Evolutionary conservation across 2,888 invertebrate species (phyloP).

Genomic region (Lithophane leautieri): DNA sequence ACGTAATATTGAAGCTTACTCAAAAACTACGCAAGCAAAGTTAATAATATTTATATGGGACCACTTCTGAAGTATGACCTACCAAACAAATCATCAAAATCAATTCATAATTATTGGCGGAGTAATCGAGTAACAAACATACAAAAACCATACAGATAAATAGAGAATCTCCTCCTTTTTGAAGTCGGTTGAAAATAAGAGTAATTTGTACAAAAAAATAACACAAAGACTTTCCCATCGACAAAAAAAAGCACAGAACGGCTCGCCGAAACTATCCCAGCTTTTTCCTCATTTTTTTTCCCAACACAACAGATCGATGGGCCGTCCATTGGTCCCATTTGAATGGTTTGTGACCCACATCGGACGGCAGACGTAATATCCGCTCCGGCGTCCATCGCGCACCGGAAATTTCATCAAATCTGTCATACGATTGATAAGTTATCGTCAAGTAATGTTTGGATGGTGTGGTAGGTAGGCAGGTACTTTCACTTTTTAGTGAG

Average conservation of each 20-base stretch:
- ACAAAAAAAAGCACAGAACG: not conserved
- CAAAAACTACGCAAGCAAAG: too few species aligned
- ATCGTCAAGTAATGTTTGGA: constrained; percentile 64
- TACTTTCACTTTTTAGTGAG: constrained; percentile 38
- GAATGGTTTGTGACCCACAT: constrained; percentile 62
- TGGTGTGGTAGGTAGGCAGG: not conserved
- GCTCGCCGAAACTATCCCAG: not conserved
- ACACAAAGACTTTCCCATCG: not conserved
- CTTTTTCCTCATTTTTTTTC: constrained; percentile 44
- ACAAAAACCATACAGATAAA: too few species aligned
- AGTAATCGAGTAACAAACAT: too few species aligned
- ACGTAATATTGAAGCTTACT: too few species aligned
- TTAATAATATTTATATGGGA: too few species aligned
- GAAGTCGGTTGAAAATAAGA: too few species aligned
- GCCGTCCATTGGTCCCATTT: constrained; percentile 51
- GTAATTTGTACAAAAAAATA: not conserved
- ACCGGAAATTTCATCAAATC: constrained; percentile 83
- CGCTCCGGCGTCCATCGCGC: constrained; percentile 66
- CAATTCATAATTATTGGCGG: too few species aligned
- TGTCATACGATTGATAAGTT: constrained; percentile 74
- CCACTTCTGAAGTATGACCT: too few species aligned
- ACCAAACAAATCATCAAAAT: too few species aligned
- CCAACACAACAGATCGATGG: constrained; percentile 57
- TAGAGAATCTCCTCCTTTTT: too few species aligned
- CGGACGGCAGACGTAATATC: constrained; percentile 76